Evolutionary conservation across 2,113 vertebrate species (phyloP).

Genomic region (Neodon shergylaensis): DNA sequence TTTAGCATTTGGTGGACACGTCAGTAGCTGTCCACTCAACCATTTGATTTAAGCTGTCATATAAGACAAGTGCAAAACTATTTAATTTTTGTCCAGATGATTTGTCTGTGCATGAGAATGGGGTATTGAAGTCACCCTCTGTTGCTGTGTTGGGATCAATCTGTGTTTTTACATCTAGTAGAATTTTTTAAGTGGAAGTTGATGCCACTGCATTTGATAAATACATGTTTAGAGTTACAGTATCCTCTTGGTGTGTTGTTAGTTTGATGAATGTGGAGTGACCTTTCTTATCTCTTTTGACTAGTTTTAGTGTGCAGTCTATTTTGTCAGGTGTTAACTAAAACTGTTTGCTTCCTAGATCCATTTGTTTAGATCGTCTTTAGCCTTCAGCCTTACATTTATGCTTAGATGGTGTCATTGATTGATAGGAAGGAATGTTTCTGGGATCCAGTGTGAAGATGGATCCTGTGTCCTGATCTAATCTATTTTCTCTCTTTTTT

Average conservation of each 20-base stretch:
- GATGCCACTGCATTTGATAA: neutral
- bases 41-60: neutral
- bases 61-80: neutral
- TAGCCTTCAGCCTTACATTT: neutral
- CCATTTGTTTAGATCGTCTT: neutral
- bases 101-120: neutral
- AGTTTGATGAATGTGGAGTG: neutral
- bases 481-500: neutral
- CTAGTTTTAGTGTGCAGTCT: neutral
- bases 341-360: neutral
- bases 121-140: neutral
- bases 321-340: neutral
- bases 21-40: no score
- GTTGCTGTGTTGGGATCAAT: neutral
- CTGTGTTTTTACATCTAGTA: neutral
- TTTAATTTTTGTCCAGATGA: neutral
- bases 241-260: neutral
- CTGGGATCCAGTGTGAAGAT: neutral
- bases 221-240: neutral
- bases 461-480: neutral
- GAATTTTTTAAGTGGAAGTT: neutral
- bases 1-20: neutral
- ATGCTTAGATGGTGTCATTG: neutral
- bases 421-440: no score
- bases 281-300: neutral